These are phyloP conservation scores for Chloebia gouldiae DNA, from an alignment of 2,113 vertebrate genomes.

Conservation along the genomic window DNA sequence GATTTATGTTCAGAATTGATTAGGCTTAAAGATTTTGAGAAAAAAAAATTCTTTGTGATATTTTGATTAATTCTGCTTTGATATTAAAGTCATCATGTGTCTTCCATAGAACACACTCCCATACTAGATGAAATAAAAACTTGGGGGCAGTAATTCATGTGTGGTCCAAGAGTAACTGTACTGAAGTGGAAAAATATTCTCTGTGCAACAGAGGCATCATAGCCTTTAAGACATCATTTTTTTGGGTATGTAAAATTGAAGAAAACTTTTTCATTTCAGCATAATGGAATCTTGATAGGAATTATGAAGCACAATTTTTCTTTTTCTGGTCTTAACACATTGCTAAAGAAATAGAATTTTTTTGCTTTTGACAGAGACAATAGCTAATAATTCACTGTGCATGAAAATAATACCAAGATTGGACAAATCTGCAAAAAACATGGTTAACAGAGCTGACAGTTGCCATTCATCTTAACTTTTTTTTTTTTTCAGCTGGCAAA, in stretches of 20 bases:
- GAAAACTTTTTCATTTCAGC: neutral
- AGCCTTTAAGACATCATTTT: neutral
- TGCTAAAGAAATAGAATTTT: constrained; percentile 5
- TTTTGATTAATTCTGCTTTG: neutral
- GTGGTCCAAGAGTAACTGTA: neutral
- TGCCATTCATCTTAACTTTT: neutral
- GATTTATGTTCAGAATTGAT: neutral
- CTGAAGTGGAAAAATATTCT: neutral
- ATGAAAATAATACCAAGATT: neutral
- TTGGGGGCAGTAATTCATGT: neutral
- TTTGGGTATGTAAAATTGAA: neutral
- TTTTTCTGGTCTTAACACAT: neutral
- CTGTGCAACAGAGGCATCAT: neutral
- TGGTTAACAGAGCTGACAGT: constrained; percentile 20
- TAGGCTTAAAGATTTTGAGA: neutral
- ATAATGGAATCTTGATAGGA: constrained; percentile 29
- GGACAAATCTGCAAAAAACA: neutral
- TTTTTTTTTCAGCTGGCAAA: neutral
- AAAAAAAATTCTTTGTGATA: neutral
- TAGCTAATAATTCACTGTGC: neutral
- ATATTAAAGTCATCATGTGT: neutral
- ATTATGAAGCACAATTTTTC: constrained; percentile 23
- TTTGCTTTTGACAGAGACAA: constrained; percentile 16
- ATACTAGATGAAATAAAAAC: neutral
- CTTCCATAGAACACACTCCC: neutral